These are phyloP conservation scores for Scophthalmus maximus DNA, from an alignment of 2,113 vertebrate species.

Conservation along the genomic window DNA sequence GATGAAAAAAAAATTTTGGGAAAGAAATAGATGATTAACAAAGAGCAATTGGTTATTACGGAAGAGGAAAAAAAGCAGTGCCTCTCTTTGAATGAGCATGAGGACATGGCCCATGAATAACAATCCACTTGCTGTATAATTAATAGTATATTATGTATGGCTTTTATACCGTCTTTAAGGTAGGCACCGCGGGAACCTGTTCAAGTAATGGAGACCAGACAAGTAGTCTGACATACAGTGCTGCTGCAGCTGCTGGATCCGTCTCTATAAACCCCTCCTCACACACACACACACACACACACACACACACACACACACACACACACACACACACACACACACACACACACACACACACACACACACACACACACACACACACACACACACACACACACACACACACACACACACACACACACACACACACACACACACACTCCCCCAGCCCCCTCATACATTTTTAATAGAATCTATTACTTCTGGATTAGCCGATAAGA, in stretches of 20 bases:
- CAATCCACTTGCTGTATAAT: conserved; percentile 60
- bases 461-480: conserved; percentile 88
- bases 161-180: conserved; percentile 39
- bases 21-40: conserved; percentile 67
- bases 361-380: conserved; percentile 26
- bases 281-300: conserved; percentile 30
- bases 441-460: conserved; percentile 77
- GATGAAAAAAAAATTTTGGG: conserved; percentile 31
- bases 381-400: conserved; percentile 33
- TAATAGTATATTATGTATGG: conserved; percentile 54
- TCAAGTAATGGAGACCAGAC: conserved; percentile 70
- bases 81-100: conserved; percentile 42
- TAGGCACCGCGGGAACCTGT: conserved; percentile 57
- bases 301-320: conserved; percentile 27
- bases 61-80: conserved; percentile 21
- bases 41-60: conserved; percentile 35
- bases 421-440: conserved; percentile 20
- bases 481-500: conserved; percentile 86
- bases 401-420: conserved; percentile 32
- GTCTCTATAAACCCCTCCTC: conserved; percentile 39
- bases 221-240: conserved; percentile 54
- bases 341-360: conserved; percentile 24
- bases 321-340: conserved; percentile 26
- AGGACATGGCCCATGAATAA: conserved; percentile 52
- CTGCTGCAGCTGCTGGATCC: conserved; percentile 74